A percentile compares a stretch with the other conserved stretches of the same genome.
These are phyloP conservation scores for Larimichthys polyactis DNA, from an alignment of 2,113 vertebrate genomes.

Conservation along the genomic window DNA sequence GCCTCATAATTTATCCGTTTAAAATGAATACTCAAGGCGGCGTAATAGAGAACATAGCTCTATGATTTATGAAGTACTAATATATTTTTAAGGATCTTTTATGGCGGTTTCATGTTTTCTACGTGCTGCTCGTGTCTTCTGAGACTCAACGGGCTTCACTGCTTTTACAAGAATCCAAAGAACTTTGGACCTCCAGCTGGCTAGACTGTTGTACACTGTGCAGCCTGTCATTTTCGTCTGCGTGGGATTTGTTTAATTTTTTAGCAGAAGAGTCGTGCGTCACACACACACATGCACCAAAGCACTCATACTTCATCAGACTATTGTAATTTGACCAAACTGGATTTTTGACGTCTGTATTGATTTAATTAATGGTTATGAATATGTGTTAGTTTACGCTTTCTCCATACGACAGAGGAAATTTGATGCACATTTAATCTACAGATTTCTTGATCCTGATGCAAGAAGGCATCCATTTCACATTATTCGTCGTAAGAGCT, in stretches of 20 bases:
- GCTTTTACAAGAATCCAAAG: not conserved
- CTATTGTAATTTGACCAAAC: not conserved
- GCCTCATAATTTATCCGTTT: not conserved
- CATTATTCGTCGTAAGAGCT: slow-evolving; percentile 4
- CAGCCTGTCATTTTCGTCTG: not conserved
- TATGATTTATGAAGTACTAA: not conserved
- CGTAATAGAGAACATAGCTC: not conserved
- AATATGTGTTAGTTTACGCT: not conserved
- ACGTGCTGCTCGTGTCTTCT: not conserved
- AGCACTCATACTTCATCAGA: too few relatives aligned
- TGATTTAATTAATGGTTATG: slow-evolving; percentile 7
- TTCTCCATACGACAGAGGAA: not conserved
- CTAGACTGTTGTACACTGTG: not conserved
- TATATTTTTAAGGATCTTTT: not conserved
- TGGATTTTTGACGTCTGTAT: not conserved
- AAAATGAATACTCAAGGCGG: not conserved
- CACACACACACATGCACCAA: slow-evolving; percentile 4
- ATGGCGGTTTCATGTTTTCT: not conserved
- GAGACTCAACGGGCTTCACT: not conserved
- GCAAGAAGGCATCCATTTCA: not conserved
- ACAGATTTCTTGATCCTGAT: slow-evolving; percentile 15
- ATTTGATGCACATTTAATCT: not conserved
- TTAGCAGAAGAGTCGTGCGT: not conserved
- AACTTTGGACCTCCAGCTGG: not conserved
- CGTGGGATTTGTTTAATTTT: not conserved